These are phyloP conservation scores for Loxodonta africana DNA, from an alignment of 2,113 vertebrate genomes.

Conservation along the genomic window DNA sequence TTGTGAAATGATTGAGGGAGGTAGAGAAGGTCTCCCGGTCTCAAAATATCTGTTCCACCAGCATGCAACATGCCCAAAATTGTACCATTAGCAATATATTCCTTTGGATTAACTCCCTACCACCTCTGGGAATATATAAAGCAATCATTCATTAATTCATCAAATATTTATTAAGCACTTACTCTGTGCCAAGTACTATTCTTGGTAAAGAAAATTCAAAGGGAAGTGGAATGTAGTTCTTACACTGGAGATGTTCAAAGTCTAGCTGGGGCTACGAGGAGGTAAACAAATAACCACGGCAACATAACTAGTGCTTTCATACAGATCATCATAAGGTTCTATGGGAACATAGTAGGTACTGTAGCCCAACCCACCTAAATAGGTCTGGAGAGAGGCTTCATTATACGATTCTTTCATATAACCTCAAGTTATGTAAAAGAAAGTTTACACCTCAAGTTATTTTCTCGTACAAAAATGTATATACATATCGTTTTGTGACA, in stretches of 20 bases:
- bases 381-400: not conserved
- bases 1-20: slow-evolving; percentile 71
- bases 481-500: too few relatives aligned
- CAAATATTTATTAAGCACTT: slow-evolving; percentile 44
- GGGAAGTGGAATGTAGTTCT: not conserved
- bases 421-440: too few relatives aligned
- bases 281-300: not conserved
- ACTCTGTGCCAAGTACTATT: not conserved
- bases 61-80: not conserved
- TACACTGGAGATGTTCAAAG: slow-evolving; percentile 34
- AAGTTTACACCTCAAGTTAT: too few relatives aligned
- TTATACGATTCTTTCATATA: not conserved
- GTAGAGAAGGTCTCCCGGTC: slow-evolving; percentile 64
- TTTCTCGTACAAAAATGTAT: too few relatives aligned
- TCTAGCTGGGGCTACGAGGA: not conserved
- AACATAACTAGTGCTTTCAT: not conserved
- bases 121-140: not conserved
- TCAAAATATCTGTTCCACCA: slow-evolving; percentile 44
- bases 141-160: not conserved
- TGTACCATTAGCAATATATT: slow-evolving; percentile 5
- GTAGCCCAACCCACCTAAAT: not conserved
- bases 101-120: slow-evolving; percentile 31
- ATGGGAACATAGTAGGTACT: not conserved
- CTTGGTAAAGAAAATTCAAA: slow-evolving; percentile 21
- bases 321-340: not conserved